A percentile compares a stretch with the other conserved stretches of the same genome.
phyloP scores from a whole-genome alignment of 2,113 vertebrate genomes.

The Falco punctatus region DNA sequence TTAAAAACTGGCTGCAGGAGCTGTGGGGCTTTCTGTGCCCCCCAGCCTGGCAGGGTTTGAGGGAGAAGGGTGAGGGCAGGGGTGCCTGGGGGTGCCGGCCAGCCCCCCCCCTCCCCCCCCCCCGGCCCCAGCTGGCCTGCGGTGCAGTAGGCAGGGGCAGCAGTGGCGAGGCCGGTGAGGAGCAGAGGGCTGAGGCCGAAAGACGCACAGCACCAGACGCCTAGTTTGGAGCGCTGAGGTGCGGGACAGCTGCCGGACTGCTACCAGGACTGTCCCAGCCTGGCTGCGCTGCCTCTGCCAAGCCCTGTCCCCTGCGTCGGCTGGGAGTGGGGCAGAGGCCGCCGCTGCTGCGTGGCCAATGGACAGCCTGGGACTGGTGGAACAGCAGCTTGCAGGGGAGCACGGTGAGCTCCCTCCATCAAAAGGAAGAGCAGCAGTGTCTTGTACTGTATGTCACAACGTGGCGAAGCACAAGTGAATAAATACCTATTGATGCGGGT shows the following conservation, averaged over 20 bases:
- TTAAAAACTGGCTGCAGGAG: slow-evolving; percentile 64
- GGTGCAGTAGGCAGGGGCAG: not conserved
- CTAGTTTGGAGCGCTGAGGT: not conserved
- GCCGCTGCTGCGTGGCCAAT: not conserved
- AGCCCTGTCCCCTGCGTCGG: not conserved
- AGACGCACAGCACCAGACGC: not conserved
- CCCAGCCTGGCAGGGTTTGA: not conserved
- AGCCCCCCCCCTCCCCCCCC: not conserved
- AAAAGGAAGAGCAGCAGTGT: slow-evolving; percentile 16
- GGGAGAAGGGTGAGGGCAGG: not conserved
- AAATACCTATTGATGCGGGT: slow-evolving; percentile 66
- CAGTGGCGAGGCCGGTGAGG: not conserved
- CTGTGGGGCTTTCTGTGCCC: not conserved
- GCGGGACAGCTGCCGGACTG: not conserved
- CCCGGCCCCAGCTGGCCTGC: not conserved
- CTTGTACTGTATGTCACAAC: slow-evolving; percentile 63
- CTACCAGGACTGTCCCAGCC: not conserved
- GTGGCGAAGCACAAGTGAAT: slow-evolving; percentile 67
- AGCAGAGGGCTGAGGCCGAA: not conserved
- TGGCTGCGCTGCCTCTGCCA: not conserved
- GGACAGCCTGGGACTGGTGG: not conserved
- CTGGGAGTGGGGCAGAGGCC: not conserved
- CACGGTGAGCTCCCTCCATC: not conserved
- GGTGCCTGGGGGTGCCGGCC: not conserved
- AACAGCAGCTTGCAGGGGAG: not conserved